Conservation (phyloP, 2,888 invertebrate genomes). For the Leptopilina myrica region DNA sequence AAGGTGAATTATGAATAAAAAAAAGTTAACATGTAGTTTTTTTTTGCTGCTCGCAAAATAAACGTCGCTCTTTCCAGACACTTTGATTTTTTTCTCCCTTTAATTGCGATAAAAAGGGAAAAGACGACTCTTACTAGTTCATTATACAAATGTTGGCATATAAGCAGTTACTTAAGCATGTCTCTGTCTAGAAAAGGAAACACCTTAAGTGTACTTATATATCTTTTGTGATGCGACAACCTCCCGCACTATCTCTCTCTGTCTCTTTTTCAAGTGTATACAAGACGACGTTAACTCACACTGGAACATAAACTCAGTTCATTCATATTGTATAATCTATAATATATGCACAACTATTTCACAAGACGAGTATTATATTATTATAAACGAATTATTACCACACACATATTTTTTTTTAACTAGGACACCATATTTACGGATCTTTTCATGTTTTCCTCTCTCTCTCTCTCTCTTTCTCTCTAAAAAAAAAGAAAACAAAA, state of each 20-base stretch:
- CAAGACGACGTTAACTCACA: neutral
- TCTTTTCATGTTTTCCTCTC: neutral
- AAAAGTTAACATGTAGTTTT: too few relatives aligned
- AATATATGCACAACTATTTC: conserved; percentile 30
- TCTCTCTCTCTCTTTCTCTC: too few relatives aligned
- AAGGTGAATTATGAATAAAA: too few relatives aligned
- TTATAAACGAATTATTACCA: conserved; percentile 18
- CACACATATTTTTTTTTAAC: neutral
- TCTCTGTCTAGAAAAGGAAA: conserved; percentile 27
- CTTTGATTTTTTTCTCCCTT: neutral
- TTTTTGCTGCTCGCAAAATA: too few relatives aligned
- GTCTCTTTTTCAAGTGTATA: neutral
- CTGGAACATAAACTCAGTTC: conserved; percentile 5
- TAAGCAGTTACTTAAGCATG: conserved; percentile 21
- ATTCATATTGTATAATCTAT: conserved; percentile 9
- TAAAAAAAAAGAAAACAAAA: neutral
- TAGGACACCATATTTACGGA: neutral
- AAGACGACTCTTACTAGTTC: neutral
- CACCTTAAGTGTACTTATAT: conserved; percentile 25
- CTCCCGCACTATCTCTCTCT: neutral
- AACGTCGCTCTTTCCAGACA: too few relatives aligned
- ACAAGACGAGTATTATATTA: conserved; percentile 3
- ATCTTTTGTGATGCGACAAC: conserved; percentile 25
- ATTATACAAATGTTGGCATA: conserved; percentile 16
- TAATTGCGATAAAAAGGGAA: neutral